These are phyloP conservation scores for Eurytoma adleriae DNA, from an alignment of 2,888 invertebrate species.

Conservation along the genomic window DNA sequence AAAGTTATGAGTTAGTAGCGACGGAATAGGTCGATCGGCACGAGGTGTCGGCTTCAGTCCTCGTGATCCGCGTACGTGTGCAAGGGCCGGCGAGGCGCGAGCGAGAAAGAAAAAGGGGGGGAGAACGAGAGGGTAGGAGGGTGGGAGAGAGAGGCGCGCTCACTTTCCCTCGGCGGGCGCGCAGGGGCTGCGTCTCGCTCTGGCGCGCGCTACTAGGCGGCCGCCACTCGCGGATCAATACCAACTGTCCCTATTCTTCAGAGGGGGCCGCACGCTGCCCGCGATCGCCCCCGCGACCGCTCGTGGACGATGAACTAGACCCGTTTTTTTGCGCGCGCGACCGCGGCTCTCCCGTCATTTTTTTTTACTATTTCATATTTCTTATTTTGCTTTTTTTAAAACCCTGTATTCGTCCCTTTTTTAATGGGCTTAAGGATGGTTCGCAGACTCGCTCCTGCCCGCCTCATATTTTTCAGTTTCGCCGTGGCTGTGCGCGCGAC, in stretches of 20 bases:
- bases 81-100: not conserved
- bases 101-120: not conserved
- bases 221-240: conserved; percentile 71
- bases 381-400: too few relatives aligned
- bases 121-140: not conserved
- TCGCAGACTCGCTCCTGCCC: too few relatives aligned
- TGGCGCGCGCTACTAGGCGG: not conserved
- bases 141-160: not conserved
- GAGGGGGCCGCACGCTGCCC: conserved; percentile 61
- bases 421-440: too few relatives aligned
- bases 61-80: too few relatives aligned
- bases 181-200: not conserved
- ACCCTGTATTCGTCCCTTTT: too few relatives aligned
- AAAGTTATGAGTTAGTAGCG: too few relatives aligned
- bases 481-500: too few relatives aligned
- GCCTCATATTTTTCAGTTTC: too few relatives aligned
- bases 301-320: conserved; percentile 52
- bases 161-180: not conserved
- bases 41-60: too few relatives aligned
- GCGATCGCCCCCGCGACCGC: conserved; percentile 9
- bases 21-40: too few relatives aligned
- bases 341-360: too few relatives aligned
- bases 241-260: conserved; percentile 73
- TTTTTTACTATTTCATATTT: too few relatives aligned
- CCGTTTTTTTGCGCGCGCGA: conserved; percentile 9